These are phyloP conservation scores for Tursiops truncatus DNA, from an alignment of 2,113 vertebrate genomes.

Conservation along the genomic window DNA sequence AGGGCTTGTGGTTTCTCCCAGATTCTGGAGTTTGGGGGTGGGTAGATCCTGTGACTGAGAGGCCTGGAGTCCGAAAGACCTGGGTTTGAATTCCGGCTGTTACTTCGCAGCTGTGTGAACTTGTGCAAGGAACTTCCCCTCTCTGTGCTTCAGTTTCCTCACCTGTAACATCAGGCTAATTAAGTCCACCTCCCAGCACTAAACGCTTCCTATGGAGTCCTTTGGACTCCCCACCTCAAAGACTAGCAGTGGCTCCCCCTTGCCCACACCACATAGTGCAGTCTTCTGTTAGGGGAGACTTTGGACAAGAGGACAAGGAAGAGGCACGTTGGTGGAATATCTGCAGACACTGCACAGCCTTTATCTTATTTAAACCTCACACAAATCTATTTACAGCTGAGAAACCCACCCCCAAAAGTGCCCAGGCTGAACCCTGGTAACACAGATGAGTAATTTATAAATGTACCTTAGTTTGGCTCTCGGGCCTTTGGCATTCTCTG, in stretches of 20 bases:
- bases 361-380: not conserved
- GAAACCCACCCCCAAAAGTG: not conserved
- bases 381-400: not conserved
- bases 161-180: not conserved
- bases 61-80: not conserved
- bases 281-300: not conserved
- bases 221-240: not conserved
- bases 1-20: not conserved
- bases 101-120: not conserved
- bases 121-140: not conserved
- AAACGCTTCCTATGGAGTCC: not conserved
- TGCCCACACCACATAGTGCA: not conserved
- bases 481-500: not conserved
- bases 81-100: not conserved
- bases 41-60: not conserved
- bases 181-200: not conserved
- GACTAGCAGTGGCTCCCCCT: not conserved
- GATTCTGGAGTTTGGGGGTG: not conserved
- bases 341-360: not conserved
- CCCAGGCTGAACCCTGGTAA: not conserved
- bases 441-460: not conserved
- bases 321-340: not conserved
- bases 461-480: no score
- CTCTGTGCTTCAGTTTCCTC: slow-evolving; percentile 4
- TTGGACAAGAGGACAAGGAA: not conserved